phyloP scores from a whole-genome alignment of 2,113 vertebrate species.

The Heliornis fulica region DNA sequence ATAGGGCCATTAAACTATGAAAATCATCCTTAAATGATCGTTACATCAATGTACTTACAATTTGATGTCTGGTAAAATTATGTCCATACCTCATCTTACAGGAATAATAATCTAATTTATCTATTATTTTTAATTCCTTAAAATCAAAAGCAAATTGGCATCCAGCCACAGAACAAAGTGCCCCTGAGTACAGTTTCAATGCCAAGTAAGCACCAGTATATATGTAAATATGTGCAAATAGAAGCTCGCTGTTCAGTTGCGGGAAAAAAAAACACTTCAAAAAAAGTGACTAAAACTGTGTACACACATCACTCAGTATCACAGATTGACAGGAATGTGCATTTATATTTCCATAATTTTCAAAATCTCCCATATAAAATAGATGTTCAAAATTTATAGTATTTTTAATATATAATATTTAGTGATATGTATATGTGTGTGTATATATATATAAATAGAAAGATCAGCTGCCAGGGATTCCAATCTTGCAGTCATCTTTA shows the following conservation, averaged over 20 bases:
- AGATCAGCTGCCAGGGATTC: neutral
- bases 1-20: neutral
- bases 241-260: neutral
- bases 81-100: rapidly evolving
- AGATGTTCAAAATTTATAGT: neutral
- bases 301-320: neutral
- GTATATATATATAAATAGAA: neutral
- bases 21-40: neutral
- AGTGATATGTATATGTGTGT: too few species aligned
- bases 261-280: neutral
- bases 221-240: neutral
- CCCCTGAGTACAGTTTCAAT: neutral
- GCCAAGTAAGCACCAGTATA: neutral
- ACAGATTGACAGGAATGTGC: neutral
- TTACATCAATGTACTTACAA: neutral
- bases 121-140: neutral
- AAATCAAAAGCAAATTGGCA: neutral
- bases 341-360: neutral
- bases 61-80: neutral
- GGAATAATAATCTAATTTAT: neutral
- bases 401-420: neutral
- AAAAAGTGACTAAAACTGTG: neutral
- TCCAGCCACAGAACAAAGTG: neutral
- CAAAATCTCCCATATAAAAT: neutral
- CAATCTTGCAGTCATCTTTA: neutral